Conservation (phyloP, 2,797 vertebrate genomes). For the Salmo trutta region DNA sequence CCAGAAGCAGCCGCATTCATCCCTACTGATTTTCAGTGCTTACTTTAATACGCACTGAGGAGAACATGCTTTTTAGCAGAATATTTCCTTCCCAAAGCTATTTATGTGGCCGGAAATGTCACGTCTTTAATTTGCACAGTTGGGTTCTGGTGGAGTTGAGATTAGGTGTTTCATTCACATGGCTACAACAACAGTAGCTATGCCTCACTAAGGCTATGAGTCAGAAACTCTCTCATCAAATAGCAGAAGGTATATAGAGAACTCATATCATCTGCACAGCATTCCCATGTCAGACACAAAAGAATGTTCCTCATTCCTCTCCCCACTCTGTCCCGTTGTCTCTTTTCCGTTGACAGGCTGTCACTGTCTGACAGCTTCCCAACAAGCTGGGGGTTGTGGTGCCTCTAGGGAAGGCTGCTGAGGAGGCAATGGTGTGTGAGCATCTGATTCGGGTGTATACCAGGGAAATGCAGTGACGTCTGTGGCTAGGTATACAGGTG, state of each 20-base stretch:
- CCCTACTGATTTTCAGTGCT: neutral
- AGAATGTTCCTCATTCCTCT: neutral
- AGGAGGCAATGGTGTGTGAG: neutral
- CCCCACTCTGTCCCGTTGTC: neutral
- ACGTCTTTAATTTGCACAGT: neutral
- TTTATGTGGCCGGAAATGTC: no score
- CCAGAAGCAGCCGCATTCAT: neutral
- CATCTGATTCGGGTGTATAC: neutral
- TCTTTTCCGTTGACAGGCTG: conserved; percentile 3
- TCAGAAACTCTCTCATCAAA: no score
- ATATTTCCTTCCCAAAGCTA: no score
- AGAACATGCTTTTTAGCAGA: neutral
- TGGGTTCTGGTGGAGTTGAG: no score
- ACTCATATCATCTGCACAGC: neutral
- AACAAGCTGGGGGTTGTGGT: neutral
- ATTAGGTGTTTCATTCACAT: no score
- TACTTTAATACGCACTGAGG: neutral
- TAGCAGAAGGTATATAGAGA: neutral
- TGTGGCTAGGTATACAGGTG: neutral
- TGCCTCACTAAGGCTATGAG: no score
- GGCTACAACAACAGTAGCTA: no score
- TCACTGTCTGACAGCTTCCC: conserved; percentile 3
- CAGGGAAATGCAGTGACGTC: neutral
- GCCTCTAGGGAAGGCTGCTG: neutral
- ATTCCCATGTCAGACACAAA: conserved; percentile 2